Percentiles rank a stretch among this genome's conserved stretches.
phyloP scores from a whole-genome alignment of 1,140 invertebrate genomes.

The Zaprionus nigranus region DNA sequence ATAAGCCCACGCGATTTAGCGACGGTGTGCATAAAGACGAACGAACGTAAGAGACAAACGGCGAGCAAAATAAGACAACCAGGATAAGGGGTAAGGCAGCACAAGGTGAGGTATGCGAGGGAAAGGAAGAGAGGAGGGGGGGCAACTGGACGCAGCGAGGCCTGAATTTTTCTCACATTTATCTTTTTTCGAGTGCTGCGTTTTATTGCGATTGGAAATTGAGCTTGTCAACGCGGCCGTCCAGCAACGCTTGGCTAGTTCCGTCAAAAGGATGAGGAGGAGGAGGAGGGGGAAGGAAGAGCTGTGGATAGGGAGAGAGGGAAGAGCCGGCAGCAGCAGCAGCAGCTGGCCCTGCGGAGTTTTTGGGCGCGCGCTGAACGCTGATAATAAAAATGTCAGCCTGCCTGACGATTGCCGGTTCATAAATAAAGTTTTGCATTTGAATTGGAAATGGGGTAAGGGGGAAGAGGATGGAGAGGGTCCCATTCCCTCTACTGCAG shows the following conservation, averaged over 20 bases:
- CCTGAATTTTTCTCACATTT: conserved; percentile 82
- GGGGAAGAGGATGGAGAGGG: background rate
- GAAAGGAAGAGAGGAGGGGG: background rate
- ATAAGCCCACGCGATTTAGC: conserved; percentile 80
- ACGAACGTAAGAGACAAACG: conserved; percentile 52
- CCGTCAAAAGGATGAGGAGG: conserved; percentile 31
- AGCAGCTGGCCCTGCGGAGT: conserved; percentile 55
- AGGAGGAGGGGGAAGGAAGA: background rate
- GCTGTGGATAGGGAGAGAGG: background rate
- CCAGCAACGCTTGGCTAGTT: conserved; percentile 73
- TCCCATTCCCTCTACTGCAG: background rate
- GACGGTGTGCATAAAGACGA: conserved; percentile 59
- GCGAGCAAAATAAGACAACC: conserved; percentile 33
- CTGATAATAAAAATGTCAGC: conserved; percentile 81
- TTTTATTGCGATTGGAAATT: conserved; percentile 83
- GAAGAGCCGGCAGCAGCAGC: conserved; percentile 44
- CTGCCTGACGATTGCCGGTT: conserved; percentile 69
- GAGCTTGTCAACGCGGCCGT: conserved; percentile 79
- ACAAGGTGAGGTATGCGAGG: background rate
- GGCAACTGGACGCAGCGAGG: conserved; percentile 36
- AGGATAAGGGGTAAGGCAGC: conserved; percentile 11
- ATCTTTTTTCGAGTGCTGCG: conserved; percentile 79
- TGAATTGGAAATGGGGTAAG: conserved; percentile 71
- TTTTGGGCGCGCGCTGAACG: conserved; percentile 61
- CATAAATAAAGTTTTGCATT: conserved; percentile 79